phyloP scores from a whole-genome alignment of 2,797 vertebrate genomes.

The Austrolebias charrua region DNA sequence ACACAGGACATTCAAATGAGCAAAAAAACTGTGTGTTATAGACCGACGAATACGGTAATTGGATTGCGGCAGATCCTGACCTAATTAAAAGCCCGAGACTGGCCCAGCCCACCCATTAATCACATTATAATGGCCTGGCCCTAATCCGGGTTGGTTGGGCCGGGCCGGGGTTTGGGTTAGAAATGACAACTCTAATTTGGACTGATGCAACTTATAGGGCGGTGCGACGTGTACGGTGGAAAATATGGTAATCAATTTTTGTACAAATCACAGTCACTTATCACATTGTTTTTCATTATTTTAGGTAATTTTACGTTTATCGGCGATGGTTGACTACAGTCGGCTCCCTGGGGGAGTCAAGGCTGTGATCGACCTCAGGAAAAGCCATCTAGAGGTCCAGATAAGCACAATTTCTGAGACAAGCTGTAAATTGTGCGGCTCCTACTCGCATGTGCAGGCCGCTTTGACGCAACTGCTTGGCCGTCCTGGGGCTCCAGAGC shows the following conservation, averaged over 20 bases:
- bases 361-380: conserved; percentile 65
- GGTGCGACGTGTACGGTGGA: too few species aligned
- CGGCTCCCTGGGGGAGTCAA: conserved; percentile 71
- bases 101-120: too few species aligned
- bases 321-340: conserved; percentile 74
- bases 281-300: conserved; percentile 12
- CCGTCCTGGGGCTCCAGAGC: conserved; percentile 37
- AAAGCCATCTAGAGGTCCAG: conserved; percentile 68
- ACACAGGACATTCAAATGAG: too few species aligned
- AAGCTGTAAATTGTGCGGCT: conserved; percentile 72
- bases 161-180: too few species aligned
- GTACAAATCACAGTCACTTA: neutral
- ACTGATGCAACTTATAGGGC: too few species aligned
- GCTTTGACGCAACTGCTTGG: conserved; percentile 75
- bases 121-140: too few species aligned
- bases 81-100: too few species aligned
- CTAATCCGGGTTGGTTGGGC: too few species aligned
- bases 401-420: conserved; percentile 43
- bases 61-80: too few species aligned
- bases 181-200: too few species aligned
- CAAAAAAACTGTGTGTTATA: too few species aligned
- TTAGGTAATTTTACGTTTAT: conserved; percentile 78
- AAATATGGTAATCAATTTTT: neutral
- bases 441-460: conserved; percentile 79
- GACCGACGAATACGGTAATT: too few species aligned